phyloP scores from a whole-genome alignment of 2,797 vertebrate species.

The Anableps anableps region DNA sequence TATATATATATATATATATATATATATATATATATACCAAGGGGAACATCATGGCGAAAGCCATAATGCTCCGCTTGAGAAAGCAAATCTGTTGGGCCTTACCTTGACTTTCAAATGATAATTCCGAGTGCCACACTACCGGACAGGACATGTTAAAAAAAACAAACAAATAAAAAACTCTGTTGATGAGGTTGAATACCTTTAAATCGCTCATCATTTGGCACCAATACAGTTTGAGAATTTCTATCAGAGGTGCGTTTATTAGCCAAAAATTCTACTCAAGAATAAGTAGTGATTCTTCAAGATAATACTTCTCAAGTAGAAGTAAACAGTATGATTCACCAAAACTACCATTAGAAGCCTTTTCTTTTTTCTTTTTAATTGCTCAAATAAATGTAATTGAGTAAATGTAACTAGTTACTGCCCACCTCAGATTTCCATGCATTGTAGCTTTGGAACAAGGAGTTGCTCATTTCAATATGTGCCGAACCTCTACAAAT shows the following conservation, averaged over 20 bases:
- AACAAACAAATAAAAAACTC: too few relatives aligned
- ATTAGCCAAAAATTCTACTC: neutral
- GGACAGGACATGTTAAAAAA: too few relatives aligned
- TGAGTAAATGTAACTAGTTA: neutral
- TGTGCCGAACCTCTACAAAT: neutral
- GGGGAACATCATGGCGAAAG: too few relatives aligned
- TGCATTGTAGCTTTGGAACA: neutral
- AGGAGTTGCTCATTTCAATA: neutral
- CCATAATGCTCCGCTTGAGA: too few relatives aligned
- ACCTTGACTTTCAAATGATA: too few relatives aligned
- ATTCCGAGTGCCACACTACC: too few relatives aligned
- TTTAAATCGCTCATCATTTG: neutral
- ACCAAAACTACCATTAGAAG: neutral
- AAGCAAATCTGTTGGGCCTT: too few relatives aligned
- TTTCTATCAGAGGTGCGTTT: neutral
- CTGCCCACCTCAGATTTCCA: neutral
- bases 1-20: too few relatives aligned
- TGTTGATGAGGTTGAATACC: conserved; percentile 8
- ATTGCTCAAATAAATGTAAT: neutral
- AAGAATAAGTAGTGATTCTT: neutral
- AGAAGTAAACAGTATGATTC: neutral
- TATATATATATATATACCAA: too few relatives aligned
- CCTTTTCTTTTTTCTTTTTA: neutral
- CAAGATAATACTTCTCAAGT: neutral
- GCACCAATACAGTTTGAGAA: neutral